A percentile compares a stretch with the other conserved stretches of the same genome.
Conservation (phyloP, 2,888 invertebrate genomes). For the Drosophila atripex region DNA sequence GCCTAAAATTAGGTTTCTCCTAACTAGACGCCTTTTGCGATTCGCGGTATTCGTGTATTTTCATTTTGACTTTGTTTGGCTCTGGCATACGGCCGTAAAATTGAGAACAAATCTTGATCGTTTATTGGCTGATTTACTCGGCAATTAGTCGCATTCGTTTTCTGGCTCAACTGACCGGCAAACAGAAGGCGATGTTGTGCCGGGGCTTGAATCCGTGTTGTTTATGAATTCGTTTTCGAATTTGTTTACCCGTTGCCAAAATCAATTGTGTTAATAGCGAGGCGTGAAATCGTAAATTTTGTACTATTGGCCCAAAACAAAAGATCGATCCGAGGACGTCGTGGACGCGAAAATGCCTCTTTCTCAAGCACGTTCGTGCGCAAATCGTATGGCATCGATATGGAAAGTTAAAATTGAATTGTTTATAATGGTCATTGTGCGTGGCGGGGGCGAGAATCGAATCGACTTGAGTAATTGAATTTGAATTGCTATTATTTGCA, state of each 20-base stretch:
- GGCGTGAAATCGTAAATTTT: constrained; percentile 55
- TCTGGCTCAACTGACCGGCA: constrained; percentile 20
- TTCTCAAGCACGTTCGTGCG: constrained; percentile 55
- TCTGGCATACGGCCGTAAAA: constrained; percentile 15
- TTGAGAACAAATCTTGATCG: constrained; percentile 9
- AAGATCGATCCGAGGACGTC: constrained; percentile 16
- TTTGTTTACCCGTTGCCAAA: constrained; percentile 49
- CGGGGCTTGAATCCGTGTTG: constrained; percentile 13
- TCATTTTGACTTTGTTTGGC: constrained; percentile 7
- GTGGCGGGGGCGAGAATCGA: constrained; percentile 27
- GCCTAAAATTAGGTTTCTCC: background rate
- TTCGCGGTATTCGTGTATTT: constrained; percentile 24
- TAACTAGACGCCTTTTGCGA: background rate
- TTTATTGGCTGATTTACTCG: constrained; percentile 53
- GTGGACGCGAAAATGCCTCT: background rate
- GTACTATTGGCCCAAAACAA: constrained; percentile 5
- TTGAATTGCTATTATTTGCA: constrained; percentile 26
- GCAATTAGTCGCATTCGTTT: constrained; percentile 61
- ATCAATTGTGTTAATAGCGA: constrained; percentile 66
- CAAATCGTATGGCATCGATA: constrained; percentile 15
- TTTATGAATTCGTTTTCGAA: constrained; percentile 14
- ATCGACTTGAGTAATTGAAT: constrained; percentile 25
- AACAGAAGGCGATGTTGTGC: background rate
- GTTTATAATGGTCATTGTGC: constrained; percentile 38
- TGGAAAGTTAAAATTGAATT: constrained; percentile 37